Evolutionary conservation across 2,113 vertebrate genomes (phyloP), one percentile per base, ranked within the genome.

Genomic region (Bubo scandiacus): DNA sequence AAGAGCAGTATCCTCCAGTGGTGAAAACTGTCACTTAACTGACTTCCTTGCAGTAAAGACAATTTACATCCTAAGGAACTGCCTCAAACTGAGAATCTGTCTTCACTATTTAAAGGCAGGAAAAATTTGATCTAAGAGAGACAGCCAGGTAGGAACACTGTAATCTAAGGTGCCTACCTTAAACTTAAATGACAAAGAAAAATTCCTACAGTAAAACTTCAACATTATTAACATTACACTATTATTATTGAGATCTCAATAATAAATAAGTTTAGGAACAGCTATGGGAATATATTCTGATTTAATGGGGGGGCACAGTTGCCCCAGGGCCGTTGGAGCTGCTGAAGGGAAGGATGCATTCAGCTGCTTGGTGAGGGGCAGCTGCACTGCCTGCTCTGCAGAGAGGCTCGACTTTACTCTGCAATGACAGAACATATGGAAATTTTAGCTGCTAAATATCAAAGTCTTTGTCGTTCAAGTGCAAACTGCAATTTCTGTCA

Each of bases 371-470:
- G 79, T 1, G 0, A 6, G 2, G 83, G 92, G 67, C 84, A 91
- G 78, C 34, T 0, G 66, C 72, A 2, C n/a, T 30, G 65, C 42
- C 73, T 22, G 78, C 84, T 67, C 71, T 45, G 55, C 77, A 8
- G 61, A 92, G 81, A 59, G 55, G 22, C 78, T 71, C 38, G 1
- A 7, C 70, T 80, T 65, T 65, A 16, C 85, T 90, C 78, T 5
- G 9, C 66, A 36, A 12, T 62, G 87, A 97, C 96, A 95, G 92
- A 95, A 75, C 87, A 83, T 91, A 96, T 90, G 96, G 96, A 96
- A 95, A 96, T 93, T 85, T 65, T 91, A 87, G 36, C 95, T 90
- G 92, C 90, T 96, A 96, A 95, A 94, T 93, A 97, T 96, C 96
- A 90, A 95, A 96, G 87, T 51, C 96, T 93, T 82, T 91, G 90